A percentile compares a stretch with the other conserved stretches of the same genome.
Conservation (phyloP, 2,888 invertebrate genomes). For the Drosophila kambysellisi region DNA sequence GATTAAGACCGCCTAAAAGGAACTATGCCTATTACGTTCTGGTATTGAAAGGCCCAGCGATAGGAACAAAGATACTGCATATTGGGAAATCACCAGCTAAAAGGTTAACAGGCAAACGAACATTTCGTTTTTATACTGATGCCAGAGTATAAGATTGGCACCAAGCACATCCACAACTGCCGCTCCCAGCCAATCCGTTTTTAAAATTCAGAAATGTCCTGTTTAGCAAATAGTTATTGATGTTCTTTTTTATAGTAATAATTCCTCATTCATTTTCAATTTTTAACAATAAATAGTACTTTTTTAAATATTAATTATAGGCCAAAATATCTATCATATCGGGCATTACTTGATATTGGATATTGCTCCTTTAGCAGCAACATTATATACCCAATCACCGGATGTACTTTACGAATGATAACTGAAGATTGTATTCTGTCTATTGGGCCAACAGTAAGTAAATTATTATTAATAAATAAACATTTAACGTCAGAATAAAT, state of each 20-base stretch:
- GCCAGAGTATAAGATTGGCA: no score
- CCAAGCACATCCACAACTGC: no score
- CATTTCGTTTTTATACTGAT: no score
- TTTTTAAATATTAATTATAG: constrained; percentile 84
- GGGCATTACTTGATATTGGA: constrained; percentile 91
- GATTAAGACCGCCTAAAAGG: not conserved
- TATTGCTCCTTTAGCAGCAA: constrained; percentile 96
- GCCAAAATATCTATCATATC: constrained; percentile 91
- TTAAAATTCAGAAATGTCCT: no score
- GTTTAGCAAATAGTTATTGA: no score
- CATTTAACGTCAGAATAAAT: not conserved
- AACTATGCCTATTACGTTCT: no score
- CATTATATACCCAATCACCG: constrained; percentile 93
- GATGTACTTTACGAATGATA: constrained; percentile 93
- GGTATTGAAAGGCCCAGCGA: no score
- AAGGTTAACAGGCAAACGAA: no score
- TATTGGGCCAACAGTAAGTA: constrained; percentile 86
- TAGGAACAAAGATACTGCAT: no score
- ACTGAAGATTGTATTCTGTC: constrained; percentile 95
- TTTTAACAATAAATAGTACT: not conserved
- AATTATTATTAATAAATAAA: not conserved
- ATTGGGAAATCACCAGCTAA: no score
- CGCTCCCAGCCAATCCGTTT: no score
- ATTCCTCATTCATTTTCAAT: not conserved
- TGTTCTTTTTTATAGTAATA: not conserved